A percentile compares a stretch with the other conserved stretches of the same genome.
Evolutionary conservation across 2,797 vertebrate species (phyloP).

Genomic region (Acipenser transmontanus): DNA sequence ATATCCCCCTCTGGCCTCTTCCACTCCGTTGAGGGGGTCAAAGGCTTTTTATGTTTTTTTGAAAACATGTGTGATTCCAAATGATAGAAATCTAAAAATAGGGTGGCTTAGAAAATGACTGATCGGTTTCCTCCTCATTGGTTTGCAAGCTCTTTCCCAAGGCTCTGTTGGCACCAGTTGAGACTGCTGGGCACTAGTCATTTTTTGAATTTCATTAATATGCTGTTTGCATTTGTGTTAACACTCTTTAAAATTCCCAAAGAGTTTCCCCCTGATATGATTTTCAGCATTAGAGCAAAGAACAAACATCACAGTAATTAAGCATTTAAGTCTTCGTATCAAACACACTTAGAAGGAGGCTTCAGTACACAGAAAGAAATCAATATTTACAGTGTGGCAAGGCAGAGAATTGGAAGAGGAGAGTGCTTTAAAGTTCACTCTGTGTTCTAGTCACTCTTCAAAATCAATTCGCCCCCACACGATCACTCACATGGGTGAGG

Average conservation of each 20-base stretch:
- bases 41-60: slow-evolving; percentile 1
- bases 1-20: slow-evolving; percentile 23
- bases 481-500: slow-evolving; percentile 42
- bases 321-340: slow-evolving; percentile 50
- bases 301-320: slow-evolving; percentile 26
- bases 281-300: not conserved
- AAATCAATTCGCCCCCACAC: slow-evolving; percentile 47
- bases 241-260: slow-evolving; percentile 6
- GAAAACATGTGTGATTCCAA: not conserved
- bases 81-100: slow-evolving; percentile 7
- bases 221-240: slow-evolving; percentile 10
- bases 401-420: slow-evolving; percentile 55
- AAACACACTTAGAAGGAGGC: slow-evolving; percentile 57
- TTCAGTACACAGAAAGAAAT: slow-evolving; percentile 52
- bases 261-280: not conserved
- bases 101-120: not conserved
- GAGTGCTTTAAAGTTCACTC: slow-evolving; percentile 59
- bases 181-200: not conserved
- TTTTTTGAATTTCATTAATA: not conserved
- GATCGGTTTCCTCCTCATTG: not conserved
- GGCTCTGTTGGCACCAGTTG: not conserved
- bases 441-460: slow-evolving; percentile 61
- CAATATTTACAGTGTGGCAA: slow-evolving; percentile 67
- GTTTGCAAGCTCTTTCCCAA: slow-evolving; percentile 12
- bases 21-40: slow-evolving; percentile 9